Percentiles rank a stretch among this genome's conserved stretches.
Conservation (phyloP, 2,797 vertebrate genomes). For the Buceros bicornis region DNA sequence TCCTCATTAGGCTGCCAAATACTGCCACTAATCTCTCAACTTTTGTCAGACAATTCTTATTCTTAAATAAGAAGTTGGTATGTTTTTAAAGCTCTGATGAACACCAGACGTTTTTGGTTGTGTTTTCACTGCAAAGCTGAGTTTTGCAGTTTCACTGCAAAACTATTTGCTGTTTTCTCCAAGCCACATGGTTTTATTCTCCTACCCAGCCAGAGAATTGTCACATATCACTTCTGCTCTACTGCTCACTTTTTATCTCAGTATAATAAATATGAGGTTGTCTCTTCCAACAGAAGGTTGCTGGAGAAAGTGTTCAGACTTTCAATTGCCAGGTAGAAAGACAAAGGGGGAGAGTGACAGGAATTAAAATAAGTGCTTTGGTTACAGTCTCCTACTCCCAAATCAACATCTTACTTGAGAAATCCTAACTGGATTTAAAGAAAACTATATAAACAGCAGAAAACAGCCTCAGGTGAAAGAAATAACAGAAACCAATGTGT, state of each 20-base stretch:
- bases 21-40: background rate
- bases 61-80: background rate
- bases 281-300: conserved; percentile 11
- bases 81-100: background rate
- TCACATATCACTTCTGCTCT: conserved; percentile 32
- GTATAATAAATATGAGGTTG: background rate
- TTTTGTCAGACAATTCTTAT: background rate
- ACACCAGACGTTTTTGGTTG: background rate
- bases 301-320: conserved; percentile 24
- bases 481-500: background rate
- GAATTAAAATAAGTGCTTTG: conserved; percentile 40
- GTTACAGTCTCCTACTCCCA: conserved; percentile 22
- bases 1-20: background rate
- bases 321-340: conserved; percentile 38
- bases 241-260: background rate
- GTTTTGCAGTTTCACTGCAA: background rate
- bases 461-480: background rate
- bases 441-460: background rate
- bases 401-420: background rate
- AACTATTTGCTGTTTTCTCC: conserved; percentile 10
- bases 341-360: conserved; percentile 25
- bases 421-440: background rate
- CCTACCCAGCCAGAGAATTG: conserved; percentile 11
- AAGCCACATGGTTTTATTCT: background rate
- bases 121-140: background rate